Base-by-base conservation (phyloP, 2,113 vertebrate species). In the Onychostoma macrolepis region DNA sequence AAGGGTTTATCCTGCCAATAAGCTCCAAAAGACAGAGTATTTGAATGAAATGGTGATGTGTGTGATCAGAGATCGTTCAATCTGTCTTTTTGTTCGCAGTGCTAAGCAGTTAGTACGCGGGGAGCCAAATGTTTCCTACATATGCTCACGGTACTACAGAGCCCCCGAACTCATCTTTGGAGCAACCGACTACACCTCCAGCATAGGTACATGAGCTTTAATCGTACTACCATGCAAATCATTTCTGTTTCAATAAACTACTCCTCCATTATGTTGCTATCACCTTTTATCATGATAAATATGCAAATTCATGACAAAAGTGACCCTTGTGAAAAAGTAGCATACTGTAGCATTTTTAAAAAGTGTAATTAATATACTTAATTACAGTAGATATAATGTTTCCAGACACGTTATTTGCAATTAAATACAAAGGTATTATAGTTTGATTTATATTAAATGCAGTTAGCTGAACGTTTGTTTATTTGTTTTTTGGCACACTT, bases 141-240 rank as follows among this genome's bases (percentile, higher is more conserved):
- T 99, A 95, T 99, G 98, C 95, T 99, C 98, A 92, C 97, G 98
- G 94, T 99, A 99, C 96, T 99, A 99, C 91, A 96, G 98, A 93
- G 98, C 98, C 84, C 98, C 98, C 75, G 98, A 99, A 96, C 97
- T 99, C 95, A 99, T 99, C 95, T 99, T 99, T 93, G 98, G 98
- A 91, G 98, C 98, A 92, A 99, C 98, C 11, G 98, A 99, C 96
- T 99, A 99, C 96, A 99, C 98, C 90, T 99, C 98, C 91, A 99
- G 98, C 95, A 99, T 99, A 96, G 98, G 98, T 99, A 94, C 2
- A 89, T 58, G n/a, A 78, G 45, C 21, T 80, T 38, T 61, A 61
- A 74, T 8, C n/a, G 11, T 30, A 65, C 56, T 30, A 6, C 28
- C 2, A 4, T 30, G 36, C 36, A 58, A 71, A 83, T 50, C 17